Conservation (phyloP, 1,140 invertebrate genomes). For the Forficula auricularia region DNA sequence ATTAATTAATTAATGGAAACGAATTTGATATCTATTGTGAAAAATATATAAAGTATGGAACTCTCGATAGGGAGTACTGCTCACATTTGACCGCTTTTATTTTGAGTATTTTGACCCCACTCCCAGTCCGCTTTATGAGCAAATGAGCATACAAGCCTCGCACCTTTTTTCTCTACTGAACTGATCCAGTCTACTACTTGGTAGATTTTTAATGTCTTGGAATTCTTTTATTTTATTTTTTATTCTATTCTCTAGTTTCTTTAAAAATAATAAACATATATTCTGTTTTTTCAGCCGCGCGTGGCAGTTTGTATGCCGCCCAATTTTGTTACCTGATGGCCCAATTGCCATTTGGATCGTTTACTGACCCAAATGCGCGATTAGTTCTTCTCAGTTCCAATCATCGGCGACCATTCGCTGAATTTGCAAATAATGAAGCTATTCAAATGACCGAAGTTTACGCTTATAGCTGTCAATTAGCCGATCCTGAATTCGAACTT, state of each 20-base stretch:
- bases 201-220: background rate
- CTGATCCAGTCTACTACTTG: too few relatives aligned
- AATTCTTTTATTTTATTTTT: slow-evolving; percentile 3
- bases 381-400: slow-evolving; percentile 65
- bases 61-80: too few relatives aligned
- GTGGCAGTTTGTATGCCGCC: slow-evolving; percentile 65
- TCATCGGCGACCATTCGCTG: slow-evolving; percentile 37
- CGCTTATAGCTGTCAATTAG: slow-evolving; percentile 75
- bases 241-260: slow-evolving; percentile 2
- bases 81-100: too few relatives aligned
- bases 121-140: too few relatives aligned
- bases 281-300: slow-evolving; percentile 25
- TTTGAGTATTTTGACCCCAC: too few relatives aligned
- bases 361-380: slow-evolving; percentile 40
- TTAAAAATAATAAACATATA: background rate
- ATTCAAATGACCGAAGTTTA: slow-evolving; percentile 89
- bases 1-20: too few relatives aligned
- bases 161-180: too few relatives aligned
- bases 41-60: too few relatives aligned
- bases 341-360: slow-evolving; percentile 53
- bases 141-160: too few relatives aligned
- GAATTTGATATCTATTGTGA: too few relatives aligned
- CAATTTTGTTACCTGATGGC: slow-evolving; percentile 90
- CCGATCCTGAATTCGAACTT: slow-evolving; percentile 52
- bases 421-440: slow-evolving; percentile 63